Evolutionary conservation across 1,140 invertebrate species (phyloP).

Genomic region (Halesus radiatus): DNA sequence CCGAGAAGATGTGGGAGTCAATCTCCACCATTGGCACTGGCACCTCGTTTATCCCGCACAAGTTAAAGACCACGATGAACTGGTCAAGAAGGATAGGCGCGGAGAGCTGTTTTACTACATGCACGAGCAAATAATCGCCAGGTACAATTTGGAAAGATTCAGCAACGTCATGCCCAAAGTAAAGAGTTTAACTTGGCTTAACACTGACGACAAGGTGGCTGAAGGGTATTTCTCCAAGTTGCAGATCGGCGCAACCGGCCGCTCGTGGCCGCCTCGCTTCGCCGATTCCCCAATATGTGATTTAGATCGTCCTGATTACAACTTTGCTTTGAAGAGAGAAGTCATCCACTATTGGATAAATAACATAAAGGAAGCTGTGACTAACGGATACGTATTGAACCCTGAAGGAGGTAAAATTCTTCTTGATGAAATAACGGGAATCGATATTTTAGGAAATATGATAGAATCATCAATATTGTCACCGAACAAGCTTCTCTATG

Average conservation of each 20-base stretch:
- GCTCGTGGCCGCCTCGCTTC: constrained; percentile 61
- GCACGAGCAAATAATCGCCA: constrained; percentile 77
- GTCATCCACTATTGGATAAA: constrained; percentile 78
- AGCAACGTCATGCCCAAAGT: constrained; percentile 3
- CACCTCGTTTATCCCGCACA: constrained; percentile 80
- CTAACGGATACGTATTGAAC: constrained; percentile 58
- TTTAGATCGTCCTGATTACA: constrained; percentile 76
- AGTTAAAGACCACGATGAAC: constrained; percentile 61
- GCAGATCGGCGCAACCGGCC: constrained; percentile 73
- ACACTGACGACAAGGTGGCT: constrained; percentile 69
- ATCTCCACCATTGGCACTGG: constrained; percentile 83
- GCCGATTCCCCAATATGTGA: constrained; percentile 73
- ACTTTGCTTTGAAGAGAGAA: constrained; percentile 75
- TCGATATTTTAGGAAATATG: constrained; percentile 69
- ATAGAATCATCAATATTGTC: constrained; percentile 65
- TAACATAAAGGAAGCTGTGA: constrained; percentile 64
- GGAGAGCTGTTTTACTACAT: constrained; percentile 83
- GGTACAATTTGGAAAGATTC: constrained; percentile 62
- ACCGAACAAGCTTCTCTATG: constrained; percentile 65
- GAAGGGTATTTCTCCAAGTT: constrained; percentile 83
- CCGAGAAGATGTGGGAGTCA: constrained; percentile 76
- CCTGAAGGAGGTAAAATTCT: constrained; percentile 60
- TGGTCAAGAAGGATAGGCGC: constrained; percentile 76
- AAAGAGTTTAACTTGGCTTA: too few relatives aligned
- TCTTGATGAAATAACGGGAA: constrained; percentile 68